These are phyloP conservation scores for Rhizoglyphus robini DNA, from an alignment of 1,140 invertebrate genomes.

Conservation along the genomic window DNA sequence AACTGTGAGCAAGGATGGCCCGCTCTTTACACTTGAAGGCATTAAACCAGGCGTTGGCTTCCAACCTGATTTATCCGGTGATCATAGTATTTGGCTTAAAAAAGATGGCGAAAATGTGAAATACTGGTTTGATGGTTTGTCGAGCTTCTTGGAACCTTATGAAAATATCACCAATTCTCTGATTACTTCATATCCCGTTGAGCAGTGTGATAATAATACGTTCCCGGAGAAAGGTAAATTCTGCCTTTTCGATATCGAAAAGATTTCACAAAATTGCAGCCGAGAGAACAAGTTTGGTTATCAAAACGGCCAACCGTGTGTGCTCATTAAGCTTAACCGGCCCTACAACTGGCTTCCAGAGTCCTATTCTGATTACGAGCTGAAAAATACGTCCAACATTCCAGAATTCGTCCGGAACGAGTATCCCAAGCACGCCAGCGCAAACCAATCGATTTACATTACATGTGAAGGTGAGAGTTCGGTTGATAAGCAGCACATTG, in stretches of 20 bases:
- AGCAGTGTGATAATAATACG: conserved; percentile 47
- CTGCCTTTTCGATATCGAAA: conserved; percentile 49
- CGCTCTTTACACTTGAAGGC: neutral
- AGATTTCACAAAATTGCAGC: conserved; percentile 48
- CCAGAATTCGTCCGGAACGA: conserved; percentile 52
- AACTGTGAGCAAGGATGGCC: too few species aligned
- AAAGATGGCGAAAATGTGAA: conserved; percentile 53
- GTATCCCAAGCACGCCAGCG: neutral
- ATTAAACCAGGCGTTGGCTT: conserved; percentile 72
- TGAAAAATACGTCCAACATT: conserved; percentile 35
- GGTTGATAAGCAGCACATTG: conserved; percentile 72
- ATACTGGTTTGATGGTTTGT: conserved; percentile 59
- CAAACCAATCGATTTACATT: conserved; percentile 49
- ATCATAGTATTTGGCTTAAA: conserved; percentile 82
- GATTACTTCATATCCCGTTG: conserved; percentile 31
- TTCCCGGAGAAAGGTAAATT: conserved; percentile 48
- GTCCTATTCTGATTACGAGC: conserved; percentile 33
- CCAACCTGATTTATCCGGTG: conserved; percentile 70
- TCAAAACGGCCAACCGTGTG: conserved; percentile 54
- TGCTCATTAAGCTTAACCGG: conserved; percentile 62
- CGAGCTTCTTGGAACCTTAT: conserved; percentile 51
- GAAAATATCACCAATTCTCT: neutral
- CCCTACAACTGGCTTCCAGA: conserved; percentile 27
- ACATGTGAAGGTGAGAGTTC: conserved; percentile 73
- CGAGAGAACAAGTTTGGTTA: conserved; percentile 57